phyloP scores from a whole-genome alignment of 1,140 invertebrate species.

The Aricia agestis region DNA sequence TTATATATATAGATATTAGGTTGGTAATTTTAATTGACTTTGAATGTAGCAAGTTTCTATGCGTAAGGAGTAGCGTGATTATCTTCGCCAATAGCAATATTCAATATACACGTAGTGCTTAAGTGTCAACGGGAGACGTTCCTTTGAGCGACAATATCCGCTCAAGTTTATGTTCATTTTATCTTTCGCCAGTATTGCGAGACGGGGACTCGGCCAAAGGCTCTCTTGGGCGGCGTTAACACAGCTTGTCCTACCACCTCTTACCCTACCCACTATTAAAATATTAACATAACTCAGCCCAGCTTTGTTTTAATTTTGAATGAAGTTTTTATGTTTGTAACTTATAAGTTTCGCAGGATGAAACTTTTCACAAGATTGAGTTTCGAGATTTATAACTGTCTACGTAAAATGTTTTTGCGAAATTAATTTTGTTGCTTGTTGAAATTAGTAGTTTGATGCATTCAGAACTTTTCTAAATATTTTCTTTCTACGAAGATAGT shows the following conservation, averaged over 20 bases:
- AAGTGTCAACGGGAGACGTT: constrained; percentile 67
- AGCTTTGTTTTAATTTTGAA: constrained; percentile 17
- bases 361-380: background rate
- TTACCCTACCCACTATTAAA: constrained; percentile 61
- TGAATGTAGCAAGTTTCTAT: no score
- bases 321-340: constrained; percentile 6
- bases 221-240: constrained; percentile 70
- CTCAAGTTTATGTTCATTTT: constrained; percentile 75
- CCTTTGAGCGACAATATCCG: constrained; percentile 65
- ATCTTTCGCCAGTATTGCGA: constrained; percentile 71
- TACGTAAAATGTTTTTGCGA: no score
- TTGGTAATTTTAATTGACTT: no score
- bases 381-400: constrained; percentile 17
- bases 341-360: background rate
- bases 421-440: no score
- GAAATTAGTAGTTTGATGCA: no score
- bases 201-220: constrained; percentile 60
- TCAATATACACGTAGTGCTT: constrained; percentile 36
- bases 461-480: no score
- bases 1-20: no score
- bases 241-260: constrained; percentile 44
- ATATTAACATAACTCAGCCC: constrained; percentile 48
- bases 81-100: background rate
- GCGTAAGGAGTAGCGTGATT: no score
- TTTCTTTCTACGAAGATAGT: no score